Conservation (phyloP, 2,113 vertebrate genomes). For the Athene cunicularia region DNA sequence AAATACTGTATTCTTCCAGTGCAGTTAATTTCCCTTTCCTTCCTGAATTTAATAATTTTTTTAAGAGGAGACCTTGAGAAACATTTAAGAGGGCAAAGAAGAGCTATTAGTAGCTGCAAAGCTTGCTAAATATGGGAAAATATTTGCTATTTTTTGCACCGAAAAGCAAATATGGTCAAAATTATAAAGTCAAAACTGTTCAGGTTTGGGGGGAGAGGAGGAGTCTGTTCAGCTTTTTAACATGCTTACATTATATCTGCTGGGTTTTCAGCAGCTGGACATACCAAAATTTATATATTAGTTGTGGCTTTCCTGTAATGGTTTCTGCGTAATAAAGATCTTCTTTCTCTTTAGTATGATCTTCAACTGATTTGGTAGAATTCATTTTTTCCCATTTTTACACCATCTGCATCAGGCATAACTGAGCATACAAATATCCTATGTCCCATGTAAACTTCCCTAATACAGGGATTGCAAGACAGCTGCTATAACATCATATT, state of each 20-base stretch:
- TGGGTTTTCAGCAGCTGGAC: not conserved
- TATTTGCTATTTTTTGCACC: not conserved
- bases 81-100: not conserved
- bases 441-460: not conserved
- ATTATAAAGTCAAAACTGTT: not conserved
- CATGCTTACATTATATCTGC: not conserved
- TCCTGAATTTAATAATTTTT: not conserved
- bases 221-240: not conserved
- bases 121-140: not conserved
- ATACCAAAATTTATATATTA: not conserved
- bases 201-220: rapidly evolving
- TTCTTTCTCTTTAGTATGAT: not conserved
- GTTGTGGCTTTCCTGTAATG: not conserved
- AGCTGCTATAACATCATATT: not conserved
- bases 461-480: not conserved
- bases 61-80: not conserved
- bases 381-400: not conserved
- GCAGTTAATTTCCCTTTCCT: not conserved
- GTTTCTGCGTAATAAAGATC: not conserved
- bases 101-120: not conserved
- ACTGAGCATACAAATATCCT: not conserved
- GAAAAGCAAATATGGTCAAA: not conserved
- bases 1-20: not conserved
- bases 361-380: not conserved
- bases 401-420: not conserved